These are phyloP conservation scores for Clarias magur DNA, from an alignment of 2,113 vertebrate species.

Conservation along the genomic window DNA sequence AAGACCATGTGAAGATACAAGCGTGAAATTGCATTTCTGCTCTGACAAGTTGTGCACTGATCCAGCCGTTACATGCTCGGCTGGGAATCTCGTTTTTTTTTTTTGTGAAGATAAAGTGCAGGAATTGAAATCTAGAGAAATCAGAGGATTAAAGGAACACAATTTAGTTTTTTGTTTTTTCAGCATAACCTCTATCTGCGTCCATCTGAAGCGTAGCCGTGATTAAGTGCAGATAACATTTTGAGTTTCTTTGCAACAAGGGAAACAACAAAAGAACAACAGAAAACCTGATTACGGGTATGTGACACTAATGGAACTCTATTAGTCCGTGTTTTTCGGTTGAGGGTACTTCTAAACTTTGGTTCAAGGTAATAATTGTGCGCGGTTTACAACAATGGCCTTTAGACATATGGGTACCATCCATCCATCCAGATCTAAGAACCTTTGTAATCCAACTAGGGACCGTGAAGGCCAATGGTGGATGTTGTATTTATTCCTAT, in stretches of 20 bases:
- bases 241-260: neutral
- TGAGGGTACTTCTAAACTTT: too few species aligned
- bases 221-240: neutral
- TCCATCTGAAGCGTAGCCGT: neutral
- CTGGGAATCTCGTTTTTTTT: neutral
- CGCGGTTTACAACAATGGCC: neutral
- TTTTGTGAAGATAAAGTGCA: neutral
- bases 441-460: too few species aligned
- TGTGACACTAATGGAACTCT: neutral
- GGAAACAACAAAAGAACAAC: neutral
- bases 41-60: neutral
- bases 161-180: neutral
- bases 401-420: neutral
- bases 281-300: neutral
- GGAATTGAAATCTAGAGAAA: neutral
- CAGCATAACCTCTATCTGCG: neutral
- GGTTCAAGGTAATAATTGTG: too few species aligned
- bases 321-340: neutral
- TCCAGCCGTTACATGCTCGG: conserved; percentile 8
- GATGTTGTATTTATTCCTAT: too few species aligned
- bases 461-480: too few species aligned
- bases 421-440: too few species aligned
- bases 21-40: neutral
- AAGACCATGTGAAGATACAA: conserved; percentile 21
- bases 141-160: neutral